Base-by-base conservation (phyloP, 2,113 vertebrate genomes). In the Xiphophorus maculatus region DNA sequence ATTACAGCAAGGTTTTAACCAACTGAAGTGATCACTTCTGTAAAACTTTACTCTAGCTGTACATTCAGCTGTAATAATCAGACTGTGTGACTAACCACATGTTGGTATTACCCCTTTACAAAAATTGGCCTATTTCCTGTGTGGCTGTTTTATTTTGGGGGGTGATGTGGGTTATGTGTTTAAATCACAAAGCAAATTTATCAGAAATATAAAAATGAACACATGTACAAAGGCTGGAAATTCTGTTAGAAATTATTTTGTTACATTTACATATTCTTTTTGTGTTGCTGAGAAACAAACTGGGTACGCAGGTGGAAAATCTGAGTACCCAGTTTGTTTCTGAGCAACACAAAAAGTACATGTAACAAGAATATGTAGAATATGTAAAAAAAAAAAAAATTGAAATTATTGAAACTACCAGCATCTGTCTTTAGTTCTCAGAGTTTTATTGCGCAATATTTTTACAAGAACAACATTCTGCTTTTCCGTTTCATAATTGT, bases 11-110 rank as follows among this genome's bases (percentile, higher is more conserved):
- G n/a, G 35, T 37, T 74, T 87, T 82, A 70, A 3, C 19, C 35
- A 30, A 27, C 28, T 30, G 17, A 60, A 37, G 76, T 10, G n/a
- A 35, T 5, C 54, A 0, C 5, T 22, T 74, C 69, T 37, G 25
- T 37, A 13, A 70, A 70, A 66, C 28, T 1, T n/a, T 71, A 73
- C 30, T 44, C 8, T 17, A 13, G 2, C 2, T 60, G 8, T 22
- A 22, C 37, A 1, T 37, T 37, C 14, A 14, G 40, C 3, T 68
- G 83, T 70, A 69, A 37, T 79, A 85, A 86, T 64, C 42, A 63
- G 69, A 75, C 58, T 66, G 67, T 51, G 10, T 83, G 77, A 84
- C 30, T 73, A 87, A 75, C 2, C 0, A 25, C 17, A 64, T 3
- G 25, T 0, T 14, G 61, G 69, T 28, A 4, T 80, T 82, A 12